phyloP scores from a whole-genome alignment of 2,113 vertebrate genomes.

The Anarrhichthys ocellatus region DNA sequence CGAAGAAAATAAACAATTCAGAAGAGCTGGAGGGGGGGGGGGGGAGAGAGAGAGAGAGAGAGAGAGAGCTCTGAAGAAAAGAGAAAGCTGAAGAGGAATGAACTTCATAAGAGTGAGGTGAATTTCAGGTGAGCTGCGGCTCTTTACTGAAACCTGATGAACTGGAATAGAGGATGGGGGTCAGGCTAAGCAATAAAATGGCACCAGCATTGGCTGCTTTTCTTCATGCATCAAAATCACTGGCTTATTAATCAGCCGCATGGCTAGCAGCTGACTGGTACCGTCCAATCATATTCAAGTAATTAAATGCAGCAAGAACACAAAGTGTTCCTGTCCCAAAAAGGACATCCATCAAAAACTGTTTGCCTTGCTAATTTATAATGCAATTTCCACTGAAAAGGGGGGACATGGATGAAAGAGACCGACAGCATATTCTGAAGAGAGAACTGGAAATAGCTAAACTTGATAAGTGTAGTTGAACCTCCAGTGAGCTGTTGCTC shows the following conservation, averaged over 20 bases:
- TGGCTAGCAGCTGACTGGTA: neutral
- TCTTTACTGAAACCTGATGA: neutral
- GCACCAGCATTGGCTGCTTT: neutral
- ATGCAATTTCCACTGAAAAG: neutral
- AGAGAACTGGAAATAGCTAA: constrained; percentile 9
- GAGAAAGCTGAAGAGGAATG: constrained; percentile 2
- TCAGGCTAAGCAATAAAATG: neutral
- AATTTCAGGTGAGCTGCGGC: constrained; percentile 29
- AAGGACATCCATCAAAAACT: neutral
- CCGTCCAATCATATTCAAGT: neutral
- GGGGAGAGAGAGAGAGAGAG: neutral
- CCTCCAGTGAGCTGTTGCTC: constrained; percentile 15
- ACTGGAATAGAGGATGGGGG: neutral
- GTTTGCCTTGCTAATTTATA: neutral
- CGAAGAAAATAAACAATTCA: neutral
- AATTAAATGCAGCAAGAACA: constrained; percentile 1
- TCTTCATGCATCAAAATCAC: constrained; percentile 9
- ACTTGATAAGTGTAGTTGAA: constrained; percentile 11
- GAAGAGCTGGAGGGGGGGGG: neutral
- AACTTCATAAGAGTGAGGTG: constrained; percentile 1
- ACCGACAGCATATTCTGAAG: constrained; percentile 7
- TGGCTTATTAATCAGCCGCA: neutral
- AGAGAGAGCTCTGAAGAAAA: neutral
- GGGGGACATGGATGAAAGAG: neutral
- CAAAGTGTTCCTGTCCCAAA: constrained; percentile 1